A percentile compares a stretch with the other conserved stretches of the same genome.
These are phyloP conservation scores for Neomorphus geoffroyi DNA, from an alignment of 2,797 vertebrate species.

Conservation along the genomic window DNA sequence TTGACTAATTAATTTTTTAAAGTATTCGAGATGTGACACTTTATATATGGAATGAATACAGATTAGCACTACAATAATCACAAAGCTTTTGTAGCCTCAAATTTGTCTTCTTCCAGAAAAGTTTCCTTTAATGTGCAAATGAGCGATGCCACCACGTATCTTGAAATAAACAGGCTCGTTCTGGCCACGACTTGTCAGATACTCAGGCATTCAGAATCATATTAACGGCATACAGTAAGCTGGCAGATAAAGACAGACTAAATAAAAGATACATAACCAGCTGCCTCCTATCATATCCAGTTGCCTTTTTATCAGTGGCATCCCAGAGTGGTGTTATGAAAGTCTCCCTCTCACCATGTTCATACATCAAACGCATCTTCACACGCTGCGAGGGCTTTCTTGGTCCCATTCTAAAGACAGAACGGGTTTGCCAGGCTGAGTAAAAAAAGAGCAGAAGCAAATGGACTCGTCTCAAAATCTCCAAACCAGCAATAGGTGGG, in stretches of 20 bases:
- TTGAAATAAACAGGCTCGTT: constrained; percentile 37
- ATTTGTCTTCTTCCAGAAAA: constrained; percentile 6
- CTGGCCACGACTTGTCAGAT: neutral
- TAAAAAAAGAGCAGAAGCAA: neutral
- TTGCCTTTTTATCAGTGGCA: neutral
- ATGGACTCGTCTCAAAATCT: neutral
- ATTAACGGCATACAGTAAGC: neutral
- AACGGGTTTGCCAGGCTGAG: neutral
- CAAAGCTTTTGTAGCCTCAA: constrained; percentile 7
- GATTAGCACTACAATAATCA: constrained; percentile 55
- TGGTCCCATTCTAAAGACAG: neutral
- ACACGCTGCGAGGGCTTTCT: neutral
- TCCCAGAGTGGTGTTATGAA: neutral
- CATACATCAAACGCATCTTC: neutral
- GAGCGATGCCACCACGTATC: neutral
- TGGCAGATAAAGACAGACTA: neutral
- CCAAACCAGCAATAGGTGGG: neutral
- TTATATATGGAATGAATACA: constrained; percentile 26
- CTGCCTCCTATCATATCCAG: neutral
- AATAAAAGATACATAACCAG: neutral
- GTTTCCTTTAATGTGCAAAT: constrained; percentile 56
- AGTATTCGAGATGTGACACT: constrained; percentile 39
- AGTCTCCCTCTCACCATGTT: neutral
- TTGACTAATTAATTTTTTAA: constrained; percentile 61
- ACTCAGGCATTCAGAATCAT: neutral